These are phyloP conservation scores for Seriola aureovittata DNA, from an alignment of 2,113 vertebrate genomes.

Conservation along the genomic window DNA sequence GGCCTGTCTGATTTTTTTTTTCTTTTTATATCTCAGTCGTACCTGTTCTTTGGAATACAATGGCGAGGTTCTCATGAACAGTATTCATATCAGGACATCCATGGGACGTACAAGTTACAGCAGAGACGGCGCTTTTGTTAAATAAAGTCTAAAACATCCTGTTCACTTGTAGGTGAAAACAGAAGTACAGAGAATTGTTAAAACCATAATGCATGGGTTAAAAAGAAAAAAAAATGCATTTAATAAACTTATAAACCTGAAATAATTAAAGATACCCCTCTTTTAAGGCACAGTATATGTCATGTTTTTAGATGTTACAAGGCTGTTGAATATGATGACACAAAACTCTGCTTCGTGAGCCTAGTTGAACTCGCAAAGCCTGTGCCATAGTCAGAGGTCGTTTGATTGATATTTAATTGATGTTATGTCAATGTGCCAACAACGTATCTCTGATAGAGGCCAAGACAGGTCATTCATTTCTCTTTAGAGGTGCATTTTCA, in stretches of 20 bases:
- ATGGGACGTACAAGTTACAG: background rate
- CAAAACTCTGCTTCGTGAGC: slow-evolving; percentile 4
- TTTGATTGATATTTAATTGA: background rate
- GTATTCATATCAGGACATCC: background rate
- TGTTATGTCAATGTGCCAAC: background rate
- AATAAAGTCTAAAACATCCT: background rate
- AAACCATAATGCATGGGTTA: background rate
- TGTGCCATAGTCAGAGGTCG: background rate
- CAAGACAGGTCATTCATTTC: background rate
- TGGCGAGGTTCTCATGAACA: background rate
- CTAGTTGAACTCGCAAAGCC: background rate
- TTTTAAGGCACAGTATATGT: slow-evolving; percentile 49
- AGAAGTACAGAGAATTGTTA: background rate
- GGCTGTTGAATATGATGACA: background rate
- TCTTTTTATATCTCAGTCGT: background rate
- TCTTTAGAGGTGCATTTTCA: background rate
- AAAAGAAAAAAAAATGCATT: background rate
- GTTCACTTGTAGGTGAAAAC: background rate
- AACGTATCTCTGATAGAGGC: background rate
- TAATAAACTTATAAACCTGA: background rate
- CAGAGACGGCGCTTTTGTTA: no score
- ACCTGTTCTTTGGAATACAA: slow-evolving; percentile 23
- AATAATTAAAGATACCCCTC: background rate
- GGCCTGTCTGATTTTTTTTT: background rate
- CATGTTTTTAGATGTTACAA: slow-evolving; percentile 21